Evolutionary conservation across 2,797 vertebrate genomes (phyloP), one percentile per base, ranked within the genome.

Genomic region (Rhincodon typus): DNA sequence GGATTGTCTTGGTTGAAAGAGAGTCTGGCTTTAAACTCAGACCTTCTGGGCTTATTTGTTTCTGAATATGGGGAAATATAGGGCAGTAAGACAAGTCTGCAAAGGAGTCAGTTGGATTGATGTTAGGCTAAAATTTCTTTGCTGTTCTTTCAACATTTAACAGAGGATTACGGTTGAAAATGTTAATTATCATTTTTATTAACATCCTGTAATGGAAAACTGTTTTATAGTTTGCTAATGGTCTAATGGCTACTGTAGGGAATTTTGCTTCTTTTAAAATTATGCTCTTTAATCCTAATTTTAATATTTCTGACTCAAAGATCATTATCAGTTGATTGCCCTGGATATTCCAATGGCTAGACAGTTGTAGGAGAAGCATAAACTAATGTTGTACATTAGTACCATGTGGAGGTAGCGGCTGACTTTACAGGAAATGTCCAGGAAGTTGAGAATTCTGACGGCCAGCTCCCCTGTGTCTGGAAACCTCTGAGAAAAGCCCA

Each of bases 1-100:
- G 13, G 30, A 30, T 93, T 23, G 34, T 50, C 42, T 1, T 90
- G 96, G 96, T 72, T 96, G 30, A 95, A 84, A 57, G 82, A 95
- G 25, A 53, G 95, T 70, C 90, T 96, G 72, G 19, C 50, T 34
- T 96, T 66, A 82, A 96, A 96, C 70, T 94, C 96, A 5, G 27
- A 42, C 69, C 23, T 23, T 27, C 38, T 95, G 0, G n/a, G 30
- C 79, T 96, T 0, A 84, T 95, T 86, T 95, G 86, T n/a, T 90
- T 19, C 38, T 90, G 87, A 4, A 62, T 90, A 90, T 30, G 1
- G 27, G 27, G 25, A 87, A 53, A 27, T 53, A 53, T 53, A 87
- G 23, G 30, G 57, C 27, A 57, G 57, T 87, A 13, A 88, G 86
- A 57, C 50, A 27, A 88, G 13, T 57, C 50, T 57, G 15, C 50